Evolutionary conservation across 1,140 invertebrate species (phyloP).

Genomic region (Thrips palmi): DNA sequence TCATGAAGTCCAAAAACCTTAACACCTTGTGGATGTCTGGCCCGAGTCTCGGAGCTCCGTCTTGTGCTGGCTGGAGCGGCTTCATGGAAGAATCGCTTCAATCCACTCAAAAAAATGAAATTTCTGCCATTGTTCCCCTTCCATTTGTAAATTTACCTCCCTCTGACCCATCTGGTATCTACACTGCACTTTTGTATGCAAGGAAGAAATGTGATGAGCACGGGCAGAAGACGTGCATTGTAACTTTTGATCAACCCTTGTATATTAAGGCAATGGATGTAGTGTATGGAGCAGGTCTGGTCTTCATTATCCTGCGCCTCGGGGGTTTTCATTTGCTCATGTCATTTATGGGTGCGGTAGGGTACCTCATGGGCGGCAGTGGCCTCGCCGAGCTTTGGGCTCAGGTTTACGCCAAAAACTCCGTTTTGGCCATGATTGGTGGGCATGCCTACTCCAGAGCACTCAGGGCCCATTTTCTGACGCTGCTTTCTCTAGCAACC

Average conservation of each 20-base stretch:
- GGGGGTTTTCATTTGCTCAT: slow-evolving; percentile 22
- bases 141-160: background rate
- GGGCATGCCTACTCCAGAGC: slow-evolving; percentile 23
- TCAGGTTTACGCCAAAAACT: slow-evolving; percentile 18
- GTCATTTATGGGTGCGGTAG: slow-evolving; percentile 23
- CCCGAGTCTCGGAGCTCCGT: background rate
- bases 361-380: slow-evolving; percentile 21
- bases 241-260: slow-evolving; percentile 17
- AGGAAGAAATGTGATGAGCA: slow-evolving; percentile 9
- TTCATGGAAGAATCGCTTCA: background rate
- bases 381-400: slow-evolving; percentile 21
- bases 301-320: slow-evolving; percentile 13
- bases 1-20: background rate
- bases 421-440: slow-evolving; percentile 21
- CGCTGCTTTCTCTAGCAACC: background rate
- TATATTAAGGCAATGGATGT: slow-evolving; percentile 27
- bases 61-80: background rate
- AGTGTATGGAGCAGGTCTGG: slow-evolving; percentile 12
- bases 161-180: slow-evolving; percentile 9
- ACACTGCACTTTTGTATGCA: slow-evolving; percentile 13
- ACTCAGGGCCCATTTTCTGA: slow-evolving; percentile 22
- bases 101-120: background rate
- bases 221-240: slow-evolving; percentile 13
- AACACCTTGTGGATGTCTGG: background rate
- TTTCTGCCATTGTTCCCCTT: background rate